A percentile compares a stretch with the other conserved stretches of the same genome.
These are phyloP conservation scores for Junonia oenone DNA, from an alignment of 2,888 invertebrate species.

Conservation along the genomic window DNA sequence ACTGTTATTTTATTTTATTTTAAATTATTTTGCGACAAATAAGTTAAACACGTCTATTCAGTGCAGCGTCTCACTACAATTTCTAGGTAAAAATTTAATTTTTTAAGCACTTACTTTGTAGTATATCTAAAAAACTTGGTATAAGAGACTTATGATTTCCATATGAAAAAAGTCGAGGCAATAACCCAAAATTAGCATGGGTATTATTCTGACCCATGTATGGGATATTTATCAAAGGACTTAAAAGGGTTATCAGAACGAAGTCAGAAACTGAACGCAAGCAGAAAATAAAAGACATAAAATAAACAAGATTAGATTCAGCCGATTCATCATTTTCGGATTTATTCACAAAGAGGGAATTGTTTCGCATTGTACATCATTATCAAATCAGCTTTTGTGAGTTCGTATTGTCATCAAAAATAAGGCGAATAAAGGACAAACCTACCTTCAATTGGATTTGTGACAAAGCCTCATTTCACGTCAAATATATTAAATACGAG, in stretches of 20 bases:
- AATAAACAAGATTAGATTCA: constrained; percentile 3
- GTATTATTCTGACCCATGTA: background rate
- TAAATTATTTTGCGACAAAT: too few species aligned
- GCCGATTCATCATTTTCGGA: background rate
- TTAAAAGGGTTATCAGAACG: background rate
- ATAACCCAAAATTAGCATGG: background rate
- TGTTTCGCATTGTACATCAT: constrained; percentile 5
- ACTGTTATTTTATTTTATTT: too few species aligned
- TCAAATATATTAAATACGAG: background rate
- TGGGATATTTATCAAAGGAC: background rate
- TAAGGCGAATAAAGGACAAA: constrained; percentile 4
- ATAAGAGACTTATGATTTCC: too few species aligned
- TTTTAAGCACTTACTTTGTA: too few species aligned
- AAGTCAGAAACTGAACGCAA: background rate
- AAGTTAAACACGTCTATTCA: too few species aligned
- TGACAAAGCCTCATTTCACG: background rate
- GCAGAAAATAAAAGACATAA: background rate
- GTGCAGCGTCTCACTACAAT: too few species aligned
- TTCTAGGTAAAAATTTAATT: too few species aligned
- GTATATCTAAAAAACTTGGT: too few species aligned
- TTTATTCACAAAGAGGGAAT: background rate
- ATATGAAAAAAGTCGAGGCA: too few species aligned
- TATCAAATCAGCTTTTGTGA: constrained; percentile 4
- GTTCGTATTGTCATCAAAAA: constrained; percentile 5
- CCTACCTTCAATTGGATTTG: constrained; percentile 7